These are phyloP conservation scores for Hedya salicella DNA, from an alignment of 2,888 invertebrate genomes.

Conservation along the genomic window DNA sequence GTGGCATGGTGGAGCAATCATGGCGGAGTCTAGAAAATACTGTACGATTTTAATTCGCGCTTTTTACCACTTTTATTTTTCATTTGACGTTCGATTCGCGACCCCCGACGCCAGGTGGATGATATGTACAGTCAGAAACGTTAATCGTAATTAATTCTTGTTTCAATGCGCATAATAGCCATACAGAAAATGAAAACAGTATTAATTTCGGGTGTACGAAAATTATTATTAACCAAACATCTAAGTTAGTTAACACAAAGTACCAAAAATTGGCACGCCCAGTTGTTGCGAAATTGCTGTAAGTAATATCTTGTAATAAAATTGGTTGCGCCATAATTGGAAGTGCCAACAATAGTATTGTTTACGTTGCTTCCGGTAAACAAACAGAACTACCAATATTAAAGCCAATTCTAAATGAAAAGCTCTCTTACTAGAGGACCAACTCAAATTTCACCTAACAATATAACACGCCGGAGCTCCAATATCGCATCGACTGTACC, in stretches of 20 bases:
- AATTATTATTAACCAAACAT: no score
- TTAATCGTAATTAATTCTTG: not conserved
- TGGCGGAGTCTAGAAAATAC: slow-evolving; percentile 36
- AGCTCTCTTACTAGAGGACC: slow-evolving; percentile 8
- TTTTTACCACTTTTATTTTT: slow-evolving; percentile 44
- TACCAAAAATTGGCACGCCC: no score
- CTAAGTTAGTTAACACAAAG: no score
- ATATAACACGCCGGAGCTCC: slow-evolving; percentile 2
- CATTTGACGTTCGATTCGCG: slow-evolving; percentile 44
- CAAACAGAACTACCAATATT: not conserved
- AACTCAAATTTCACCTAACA: slow-evolving; percentile 22
- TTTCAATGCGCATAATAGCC: no score
- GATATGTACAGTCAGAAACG: slow-evolving; percentile 27
- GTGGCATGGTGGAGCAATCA: slow-evolving; percentile 20
- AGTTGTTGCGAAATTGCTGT: no score
- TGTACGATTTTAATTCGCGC: slow-evolving; percentile 47
- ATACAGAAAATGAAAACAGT: no score
- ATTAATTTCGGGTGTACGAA: no score
- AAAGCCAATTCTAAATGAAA: not conserved
- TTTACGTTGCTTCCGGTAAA: not conserved
- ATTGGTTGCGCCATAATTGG: no score
- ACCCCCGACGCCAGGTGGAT: slow-evolving; percentile 44
- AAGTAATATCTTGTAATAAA: no score
- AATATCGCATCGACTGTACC: slow-evolving; percentile 37
- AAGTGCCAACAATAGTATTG: no score